Percentiles rank a stretch among this genome's conserved stretches.
Conservation (phyloP, 2,797 vertebrate species). For the Sebastes itinus region DNA sequence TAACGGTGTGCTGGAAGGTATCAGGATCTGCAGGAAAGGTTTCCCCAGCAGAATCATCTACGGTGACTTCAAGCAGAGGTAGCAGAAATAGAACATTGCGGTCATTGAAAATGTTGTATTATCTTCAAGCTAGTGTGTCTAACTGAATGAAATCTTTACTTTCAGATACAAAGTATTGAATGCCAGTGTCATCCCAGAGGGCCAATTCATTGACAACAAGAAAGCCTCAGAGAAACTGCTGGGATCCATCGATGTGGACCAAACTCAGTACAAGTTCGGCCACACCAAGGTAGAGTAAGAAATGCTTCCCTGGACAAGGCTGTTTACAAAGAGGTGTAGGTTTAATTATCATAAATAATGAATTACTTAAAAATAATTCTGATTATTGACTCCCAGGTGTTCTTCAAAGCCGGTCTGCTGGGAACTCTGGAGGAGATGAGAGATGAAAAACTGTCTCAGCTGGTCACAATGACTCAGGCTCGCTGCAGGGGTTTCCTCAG, state of each 20-base stretch:
- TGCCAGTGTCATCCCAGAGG: conserved; percentile 88
- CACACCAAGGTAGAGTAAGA: conserved; percentile 86
- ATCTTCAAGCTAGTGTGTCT: neutral
- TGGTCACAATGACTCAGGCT: conserved; percentile 85
- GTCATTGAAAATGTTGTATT: neutral
- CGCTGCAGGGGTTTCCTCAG: conserved; percentile 83
- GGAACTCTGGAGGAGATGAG: conserved; percentile 86
- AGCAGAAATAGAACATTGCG: neutral
- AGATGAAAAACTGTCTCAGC: conserved; percentile 83
- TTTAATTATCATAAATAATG: neutral
- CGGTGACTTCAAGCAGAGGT: conserved; percentile 93
- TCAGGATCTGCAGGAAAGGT: conserved; percentile 90
- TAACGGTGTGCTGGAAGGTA: conserved; percentile 91
- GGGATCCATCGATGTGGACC: conserved; percentile 87
- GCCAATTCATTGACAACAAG: conserved; percentile 91
- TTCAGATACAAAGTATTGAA: conserved; percentile 89
- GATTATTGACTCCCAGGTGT: conserved; percentile 73
- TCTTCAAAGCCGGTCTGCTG: conserved; percentile 87
- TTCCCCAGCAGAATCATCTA: conserved; percentile 91
- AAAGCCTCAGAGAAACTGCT: conserved; percentile 92
- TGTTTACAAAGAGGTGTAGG: neutral
- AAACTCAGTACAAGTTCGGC: conserved; percentile 91
- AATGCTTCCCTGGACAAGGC: neutral
- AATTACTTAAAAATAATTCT: neutral
- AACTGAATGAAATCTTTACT: neutral